Conservation (phyloP, 2,113 vertebrate species). For the Serinus canaria region DNA sequence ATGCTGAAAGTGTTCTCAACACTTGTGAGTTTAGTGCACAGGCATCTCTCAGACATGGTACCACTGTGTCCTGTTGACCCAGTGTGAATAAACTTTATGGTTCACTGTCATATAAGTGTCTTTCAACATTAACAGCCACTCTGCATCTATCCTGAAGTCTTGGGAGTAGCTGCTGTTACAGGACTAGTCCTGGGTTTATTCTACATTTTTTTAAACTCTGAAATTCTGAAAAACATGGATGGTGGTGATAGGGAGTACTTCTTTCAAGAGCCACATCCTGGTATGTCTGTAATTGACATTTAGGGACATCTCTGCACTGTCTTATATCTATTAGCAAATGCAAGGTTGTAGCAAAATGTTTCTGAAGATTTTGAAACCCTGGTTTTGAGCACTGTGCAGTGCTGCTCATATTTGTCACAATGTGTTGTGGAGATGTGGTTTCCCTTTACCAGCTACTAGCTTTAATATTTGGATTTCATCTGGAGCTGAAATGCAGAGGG, state of each 20-base stretch:
- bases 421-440: background rate
- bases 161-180: background rate
- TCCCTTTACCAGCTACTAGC: background rate
- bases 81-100: background rate
- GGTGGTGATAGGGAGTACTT: background rate
- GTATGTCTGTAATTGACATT: background rate
- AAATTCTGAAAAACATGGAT: background rate
- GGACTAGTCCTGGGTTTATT: background rate
- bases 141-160: background rate
- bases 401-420: background rate
- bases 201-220: background rate
- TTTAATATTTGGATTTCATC: background rate
- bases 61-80: background rate
- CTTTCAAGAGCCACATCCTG: background rate
- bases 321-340: background rate
- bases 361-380: background rate
- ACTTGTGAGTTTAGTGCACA: background rate
- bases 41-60: background rate
- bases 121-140: background rate
- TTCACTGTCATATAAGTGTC: background rate
- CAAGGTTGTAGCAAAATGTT: background rate
- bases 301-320: background rate
- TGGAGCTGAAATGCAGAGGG: background rate
- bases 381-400: background rate
- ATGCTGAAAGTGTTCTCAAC: background rate